Base-by-base conservation (phyloP, 1,140 invertebrate genomes). In the Drosophila ercepeae region DNA sequence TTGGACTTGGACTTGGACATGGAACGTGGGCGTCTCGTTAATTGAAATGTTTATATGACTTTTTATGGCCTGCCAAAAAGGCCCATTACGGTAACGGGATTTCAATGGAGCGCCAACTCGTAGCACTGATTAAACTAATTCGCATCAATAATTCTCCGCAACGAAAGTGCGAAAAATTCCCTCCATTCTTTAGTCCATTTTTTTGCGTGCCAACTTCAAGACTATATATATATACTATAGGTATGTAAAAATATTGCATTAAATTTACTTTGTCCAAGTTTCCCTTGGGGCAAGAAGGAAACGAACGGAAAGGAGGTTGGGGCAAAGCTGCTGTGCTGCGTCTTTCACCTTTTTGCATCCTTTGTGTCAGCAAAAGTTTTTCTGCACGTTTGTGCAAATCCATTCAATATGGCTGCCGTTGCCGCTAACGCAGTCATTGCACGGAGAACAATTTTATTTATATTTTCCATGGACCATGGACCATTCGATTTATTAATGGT, bases 31-130 rank as follows among this genome's bases (percentile, higher is more conserved):
- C 64, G 59, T 7, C 69, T 61, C 69, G 78, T 77, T 86, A 88
- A 86, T 86, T 86, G 82, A 86, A 86, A 86, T 86, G 82, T 88
- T 86, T 86, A 86, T 86, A 82, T 86, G 82, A 82, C 78, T 88
- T 88, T 84, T 88, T 86, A 88, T 86, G 83, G 82, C 57, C 82
- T 86, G 81, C 68, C 82, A 74, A 86, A 86, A 82, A 81, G 82
- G 67, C 59, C 84, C 82, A 84, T 86, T 88, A 81, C 81, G 68
- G 76, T 88, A 77, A 86, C 73, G 73, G 63, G 48, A 73, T 73
- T 86, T 68, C 73, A 77, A 86, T 86, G 77, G 41, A 50, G 53
- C 53, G 52, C 54, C 55, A 48, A 44, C n/a, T 23, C 53, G 32
- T 54, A 41, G 41, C 63, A 72, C 79, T 84, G 79, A 84, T 84